Base-by-base conservation (phyloP, 1,140 invertebrate species). In the Ips typographus region DNA sequence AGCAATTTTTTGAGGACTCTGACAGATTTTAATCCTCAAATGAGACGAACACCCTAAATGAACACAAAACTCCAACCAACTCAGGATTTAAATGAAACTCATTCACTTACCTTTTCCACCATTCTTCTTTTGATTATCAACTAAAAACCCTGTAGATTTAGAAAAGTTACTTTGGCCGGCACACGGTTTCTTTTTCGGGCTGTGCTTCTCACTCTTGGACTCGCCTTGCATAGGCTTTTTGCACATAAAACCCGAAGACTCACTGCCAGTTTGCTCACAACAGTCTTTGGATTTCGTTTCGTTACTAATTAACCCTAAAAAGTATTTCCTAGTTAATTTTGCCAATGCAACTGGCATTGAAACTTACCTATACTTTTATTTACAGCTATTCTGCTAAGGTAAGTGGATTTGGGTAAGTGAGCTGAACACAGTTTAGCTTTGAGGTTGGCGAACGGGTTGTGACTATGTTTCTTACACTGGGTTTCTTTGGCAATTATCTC, bases 391-490 rank as follows among this genome's bases (percentile, higher is more conserved):
- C 76, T 74, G 2, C 78, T 80, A 58, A 81, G 73, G 67, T 80
- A 80, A 58, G 74, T 75, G 56, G 78, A 79, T 66, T 80, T 81
- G 53, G 79, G 80, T 62, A 81, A 72, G 72, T 82, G 80, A 8
- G 80, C 76, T 64, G 80, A 80, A 75, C 81, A 81, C 68, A 82
- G 71, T 75, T 80, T 80, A 7, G 78, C 76, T 71, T 80, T 80
- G n/a, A 80, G 66, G 38, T 72, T 76, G 39, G 79, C 77, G 55
- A 80, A 79, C 8, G 78, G 75, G 62, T 77, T 76, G 57, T 75
- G 68, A 57, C 60, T 73, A 73, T 78, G 75, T 71, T 78, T 77
- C 70, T 79, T 77, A 71, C 71, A 72, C 55, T 79, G 77, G 60
- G 67, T 68, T 60, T 73, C 58, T 77, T 78, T 77, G 73, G 77